Percentiles rank a stretch among this genome's conserved stretches.
phyloP scores from a whole-genome alignment of 64 coral and sea anemone species.

The Cladopsammia gracilis region DNA sequence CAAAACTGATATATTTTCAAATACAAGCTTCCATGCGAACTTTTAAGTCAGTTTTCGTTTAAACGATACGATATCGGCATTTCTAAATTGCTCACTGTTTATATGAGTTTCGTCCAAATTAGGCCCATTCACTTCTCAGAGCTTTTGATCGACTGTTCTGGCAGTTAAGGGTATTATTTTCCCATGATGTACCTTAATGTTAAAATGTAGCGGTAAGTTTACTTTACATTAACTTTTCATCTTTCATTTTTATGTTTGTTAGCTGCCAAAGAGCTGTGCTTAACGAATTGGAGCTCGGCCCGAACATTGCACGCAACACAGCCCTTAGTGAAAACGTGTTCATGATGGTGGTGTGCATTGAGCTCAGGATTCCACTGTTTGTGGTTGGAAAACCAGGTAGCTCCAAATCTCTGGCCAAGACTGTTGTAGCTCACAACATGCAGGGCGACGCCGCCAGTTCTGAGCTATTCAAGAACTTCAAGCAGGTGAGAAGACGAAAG shows the following conservation, averaged over 20 bases:
- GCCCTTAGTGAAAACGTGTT: constrained; percentile 82
- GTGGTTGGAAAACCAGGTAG: constrained; percentile 82
- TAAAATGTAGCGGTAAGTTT: neutral
- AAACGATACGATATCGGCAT: no score
- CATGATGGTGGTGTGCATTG: constrained; percentile 85
- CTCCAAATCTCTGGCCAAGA: constrained; percentile 82
- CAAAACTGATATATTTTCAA: no score
- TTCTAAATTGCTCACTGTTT: no score
- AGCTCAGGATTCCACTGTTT: constrained; percentile 78
- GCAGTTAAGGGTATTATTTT: no score
- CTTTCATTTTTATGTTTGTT: neutral
- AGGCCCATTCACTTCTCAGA: no score
- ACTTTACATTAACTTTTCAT: no score
- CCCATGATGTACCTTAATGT: no score
- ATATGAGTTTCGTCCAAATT: no score
- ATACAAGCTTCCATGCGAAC: no score
- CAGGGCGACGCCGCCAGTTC: constrained; percentile 69
- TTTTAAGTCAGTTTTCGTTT: no score
- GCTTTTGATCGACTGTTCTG: no score
- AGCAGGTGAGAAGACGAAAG: constrained; percentile 42
- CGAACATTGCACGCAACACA: constrained; percentile 74
- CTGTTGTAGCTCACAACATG: constrained; percentile 77
- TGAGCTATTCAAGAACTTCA: constrained; percentile 61
- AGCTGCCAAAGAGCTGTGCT: constrained; percentile 77
- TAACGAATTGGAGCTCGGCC: constrained; percentile 45